Conservation (phyloP, 2,888 invertebrate species). For the Dolichomitus sp. region DNA sequence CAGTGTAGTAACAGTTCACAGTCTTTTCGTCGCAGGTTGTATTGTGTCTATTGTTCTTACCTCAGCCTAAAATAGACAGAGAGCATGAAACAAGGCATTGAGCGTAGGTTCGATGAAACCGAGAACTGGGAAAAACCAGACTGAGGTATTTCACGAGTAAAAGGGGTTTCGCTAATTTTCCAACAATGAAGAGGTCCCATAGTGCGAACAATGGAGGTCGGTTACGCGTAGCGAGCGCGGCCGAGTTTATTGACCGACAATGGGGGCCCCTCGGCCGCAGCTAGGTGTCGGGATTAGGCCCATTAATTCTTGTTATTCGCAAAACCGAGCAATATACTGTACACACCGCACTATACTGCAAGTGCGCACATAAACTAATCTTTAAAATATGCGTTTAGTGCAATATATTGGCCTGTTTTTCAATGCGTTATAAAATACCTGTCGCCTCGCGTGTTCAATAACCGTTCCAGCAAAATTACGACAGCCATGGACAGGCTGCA, state of each 20-base stretch:
- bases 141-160: conserved; percentile 40
- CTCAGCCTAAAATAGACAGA: neutral
- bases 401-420: neutral
- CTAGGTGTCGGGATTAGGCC: conserved; percentile 70
- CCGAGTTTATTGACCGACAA: conserved; percentile 71
- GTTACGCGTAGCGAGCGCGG: conserved; percentile 44
- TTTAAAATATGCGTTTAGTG: neutral
- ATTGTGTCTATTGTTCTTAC: neutral
- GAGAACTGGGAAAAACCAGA: conserved; percentile 65
- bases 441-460: conserved; percentile 24
- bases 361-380: neutral
- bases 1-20: neutral
- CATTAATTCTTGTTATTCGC: conserved; percentile 72
- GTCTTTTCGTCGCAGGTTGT: neutral
- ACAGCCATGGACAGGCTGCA: neutral
- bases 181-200: conserved; percentile 47
- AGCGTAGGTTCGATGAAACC: conserved; percentile 63
- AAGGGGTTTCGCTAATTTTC: conserved; percentile 69
- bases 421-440: conserved; percentile 24
- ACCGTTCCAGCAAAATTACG: conserved; percentile 5
- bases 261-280: conserved; percentile 37
- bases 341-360: neutral
- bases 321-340: conserved; percentile 66
- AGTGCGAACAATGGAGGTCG: conserved; percentile 32
- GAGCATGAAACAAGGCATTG: conserved; percentile 9